Evolutionary conservation across 2,113 vertebrate species (phyloP).

Genomic region (Sinocyclocheilus maitianheensis): DNA sequence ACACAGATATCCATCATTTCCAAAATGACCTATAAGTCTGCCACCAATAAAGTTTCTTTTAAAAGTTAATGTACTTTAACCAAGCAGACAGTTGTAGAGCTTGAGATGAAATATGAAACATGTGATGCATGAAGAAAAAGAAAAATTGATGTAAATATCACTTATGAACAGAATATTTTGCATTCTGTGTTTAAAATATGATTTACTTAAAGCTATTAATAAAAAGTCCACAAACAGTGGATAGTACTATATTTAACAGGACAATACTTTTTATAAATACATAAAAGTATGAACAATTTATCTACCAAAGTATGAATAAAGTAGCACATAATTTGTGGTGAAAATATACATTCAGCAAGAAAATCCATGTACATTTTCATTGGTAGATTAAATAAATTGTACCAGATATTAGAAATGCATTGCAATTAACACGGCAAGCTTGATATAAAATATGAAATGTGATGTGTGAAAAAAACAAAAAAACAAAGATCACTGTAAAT

Average conservation of each 20-base stretch:
- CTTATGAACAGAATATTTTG: not conserved
- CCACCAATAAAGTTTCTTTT: not conserved
- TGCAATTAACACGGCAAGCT: not conserved
- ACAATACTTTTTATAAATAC: not conserved
- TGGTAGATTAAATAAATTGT: not conserved
- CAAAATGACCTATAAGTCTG: not conserved
- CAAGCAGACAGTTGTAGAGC: not conserved
- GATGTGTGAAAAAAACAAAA: not conserved
- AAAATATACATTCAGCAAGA: not conserved
- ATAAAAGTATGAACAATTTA: not conserved
- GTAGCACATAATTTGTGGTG: not conserved
- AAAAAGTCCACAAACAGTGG: not conserved
- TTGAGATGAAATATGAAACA: not conserved
- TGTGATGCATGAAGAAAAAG: not conserved
- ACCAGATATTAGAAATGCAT: not conserved
- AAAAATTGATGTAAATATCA: not conserved
- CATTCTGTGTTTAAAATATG: not conserved
- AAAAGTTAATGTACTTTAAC: not conserved
- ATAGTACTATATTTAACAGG: not conserved
- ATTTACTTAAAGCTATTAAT: not conserved
- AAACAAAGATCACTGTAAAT: not conserved
- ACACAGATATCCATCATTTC: not conserved
- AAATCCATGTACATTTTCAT: not conserved
- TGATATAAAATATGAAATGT: not conserved
- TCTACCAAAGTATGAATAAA: not conserved